Conservation (phyloP, 2,113 vertebrate genomes). For the Morone chrysops region DNA sequence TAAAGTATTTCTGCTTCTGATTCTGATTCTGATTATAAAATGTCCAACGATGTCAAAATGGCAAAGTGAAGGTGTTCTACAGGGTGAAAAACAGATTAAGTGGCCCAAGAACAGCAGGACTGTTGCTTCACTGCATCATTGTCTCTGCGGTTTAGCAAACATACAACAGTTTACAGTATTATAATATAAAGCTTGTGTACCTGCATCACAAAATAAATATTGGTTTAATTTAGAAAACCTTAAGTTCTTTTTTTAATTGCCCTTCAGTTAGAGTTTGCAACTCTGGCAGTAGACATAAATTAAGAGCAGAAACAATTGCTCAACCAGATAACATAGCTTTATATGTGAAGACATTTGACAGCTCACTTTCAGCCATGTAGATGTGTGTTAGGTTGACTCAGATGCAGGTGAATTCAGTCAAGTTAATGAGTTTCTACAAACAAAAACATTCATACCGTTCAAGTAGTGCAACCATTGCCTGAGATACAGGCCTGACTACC, state of each 20-base stretch:
- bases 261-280: not conserved
- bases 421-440: not conserved
- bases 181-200: not conserved
- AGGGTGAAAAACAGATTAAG: constrained; percentile 10
- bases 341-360: not conserved
- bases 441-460: not conserved
- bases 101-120: not conserved
- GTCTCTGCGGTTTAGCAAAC: constrained; percentile 4
- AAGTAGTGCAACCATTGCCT: not conserved
- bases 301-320: not conserved
- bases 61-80: no score
- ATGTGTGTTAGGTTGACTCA: not conserved
- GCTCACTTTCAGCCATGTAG: constrained; percentile 8
- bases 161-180: constrained; percentile 2
- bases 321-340: constrained; percentile 1
- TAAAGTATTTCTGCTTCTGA: no score
- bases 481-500: not conserved
- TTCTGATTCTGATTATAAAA: no score
- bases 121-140: constrained; percentile 7
- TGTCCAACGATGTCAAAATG: not conserved
- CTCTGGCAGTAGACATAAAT: not conserved
- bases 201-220: not conserved
- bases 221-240: constrained; percentile 14
- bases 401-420: not conserved
- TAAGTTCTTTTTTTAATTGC: not conserved